Evolutionary conservation across 2,113 vertebrate genomes (phyloP), one percentile per base, ranked within the genome.

Genomic region (Plecturocebus donacophilus): DNA sequence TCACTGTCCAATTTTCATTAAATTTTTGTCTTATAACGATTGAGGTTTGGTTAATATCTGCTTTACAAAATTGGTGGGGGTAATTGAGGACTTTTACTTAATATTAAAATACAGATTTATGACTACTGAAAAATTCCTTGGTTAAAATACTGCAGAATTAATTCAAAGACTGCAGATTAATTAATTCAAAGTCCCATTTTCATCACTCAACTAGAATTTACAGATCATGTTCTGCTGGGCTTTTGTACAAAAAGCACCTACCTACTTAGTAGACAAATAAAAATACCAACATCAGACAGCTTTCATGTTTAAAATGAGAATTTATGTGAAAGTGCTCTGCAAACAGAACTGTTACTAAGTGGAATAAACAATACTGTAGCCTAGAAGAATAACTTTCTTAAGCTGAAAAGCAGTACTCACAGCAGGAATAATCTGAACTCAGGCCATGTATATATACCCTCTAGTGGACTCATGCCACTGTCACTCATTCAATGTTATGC

Each of bases 1-100:
- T 3, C 40, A 95, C 68, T 88, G 87, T 97, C 94, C 97, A 98
- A 92, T 98, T 98, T 99, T 98, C 98, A 99, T 98, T 99, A 99
- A 99, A 98, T 97, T 98, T 96, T 97, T 98, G 84, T 97, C 96
- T 97, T 97, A 10, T 90, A 97, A 97, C 3, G 6, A 87, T 5
- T 95, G 47, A 95, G 61, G 81, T 93, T 79, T 94, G 73, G 30
- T 96, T 97, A 88, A 30, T 97, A 76, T 68, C 40, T 94, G 38
- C 30, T 38, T 73, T 40, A 94, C 54, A 84, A 11, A 92, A 75
- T 68, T 96, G 76, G 19, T 85, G 45, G 58, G 27, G 30, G 0
- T 87, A 84, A 71, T 0, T 75, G 47, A 91, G 27, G 16, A 87
- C 45, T 23, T 66, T 66, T 96, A 70, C 3, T 68, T 88, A 77